Percentiles rank a stretch among this genome's conserved stretches.
phyloP scores from a whole-genome alignment of 2,113 vertebrate genomes.

The Toxostoma redivivum region DNA sequence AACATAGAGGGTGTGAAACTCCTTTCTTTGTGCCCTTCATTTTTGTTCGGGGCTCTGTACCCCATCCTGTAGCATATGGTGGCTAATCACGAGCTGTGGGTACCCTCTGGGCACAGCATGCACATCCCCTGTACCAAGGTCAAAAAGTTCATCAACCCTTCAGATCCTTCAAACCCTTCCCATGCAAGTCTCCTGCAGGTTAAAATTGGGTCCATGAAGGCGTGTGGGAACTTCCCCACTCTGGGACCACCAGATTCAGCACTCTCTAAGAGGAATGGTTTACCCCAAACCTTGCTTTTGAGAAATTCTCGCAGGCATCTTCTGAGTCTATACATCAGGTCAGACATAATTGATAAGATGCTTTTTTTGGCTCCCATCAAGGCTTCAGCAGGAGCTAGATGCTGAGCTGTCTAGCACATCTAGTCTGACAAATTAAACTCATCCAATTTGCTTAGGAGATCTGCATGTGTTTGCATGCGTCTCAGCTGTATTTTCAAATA shows the following conservation, averaged over 20 bases:
- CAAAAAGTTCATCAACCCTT: background rate
- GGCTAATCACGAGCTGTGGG: background rate
- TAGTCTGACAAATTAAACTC: background rate
- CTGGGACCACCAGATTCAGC: background rate
- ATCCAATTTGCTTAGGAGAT: background rate
- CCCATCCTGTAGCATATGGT: background rate
- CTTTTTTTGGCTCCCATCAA: background rate
- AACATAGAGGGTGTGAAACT: background rate
- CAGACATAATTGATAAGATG: background rate
- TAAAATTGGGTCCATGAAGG: fast-evolving
- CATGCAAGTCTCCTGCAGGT: background rate
- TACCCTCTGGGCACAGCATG: background rate
- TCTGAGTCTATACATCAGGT: background rate
- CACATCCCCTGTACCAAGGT: background rate
- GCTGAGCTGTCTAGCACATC: background rate
- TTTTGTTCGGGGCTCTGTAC: background rate
- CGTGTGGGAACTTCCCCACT: background rate
- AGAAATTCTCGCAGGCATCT: background rate
- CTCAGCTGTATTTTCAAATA: background rate
- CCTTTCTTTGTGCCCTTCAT: background rate
- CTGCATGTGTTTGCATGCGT: background rate
- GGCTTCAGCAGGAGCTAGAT: background rate
- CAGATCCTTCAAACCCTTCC: background rate
- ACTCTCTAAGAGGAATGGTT: background rate
- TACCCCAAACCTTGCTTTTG: background rate